Evolutionary conservation across 1,140 invertebrate genomes (phyloP), one percentile per base, ranked within the genome.

Genomic region (Drosophila serrata): DNA sequence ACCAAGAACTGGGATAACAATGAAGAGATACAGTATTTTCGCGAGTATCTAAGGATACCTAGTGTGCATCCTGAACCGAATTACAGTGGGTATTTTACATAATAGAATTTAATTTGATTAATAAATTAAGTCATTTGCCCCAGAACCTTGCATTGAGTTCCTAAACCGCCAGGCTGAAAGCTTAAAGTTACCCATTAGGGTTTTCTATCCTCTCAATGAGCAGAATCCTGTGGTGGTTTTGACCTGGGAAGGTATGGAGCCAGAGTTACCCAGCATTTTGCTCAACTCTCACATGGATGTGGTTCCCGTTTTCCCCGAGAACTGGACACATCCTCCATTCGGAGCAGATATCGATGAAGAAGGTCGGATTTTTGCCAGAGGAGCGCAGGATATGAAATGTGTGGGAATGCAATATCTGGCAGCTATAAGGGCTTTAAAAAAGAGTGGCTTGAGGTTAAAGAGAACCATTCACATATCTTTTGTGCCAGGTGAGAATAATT

Each of bases 341-440:
- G 94, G 93, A 31, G 97, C 95, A 1, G 92, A 95, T 22, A 95
- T 97, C 42, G 95, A 96, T 79, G 95, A 95, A 12, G 93, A 96
- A 31, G 97, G 96, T 4, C 94, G 96, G 19, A 97, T 98, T 62
- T 98, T 95, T 92, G 97, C 94, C 0, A 94, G 97, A 53, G 97
- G 97, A 15, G 93, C 95, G 0, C 96, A 97, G 85, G 97, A 97
- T 86, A 97, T 97, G 96, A 97, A 97, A 93, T 95, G 94, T 73
- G 95, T 96, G 31, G 95, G 94, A n/a, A 95, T 96, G 46, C 95
- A 96, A 93, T 97, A 97, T 92, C 35, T 98, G 48, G 97, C 97
- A 80, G 96, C 97, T 2, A 94, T 98, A 2, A 93, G 95, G 64
- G 92, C 93, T 29, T 86, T 98, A 4, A 96, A 95, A 81, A 79